Evolutionary conservation across 2,113 vertebrate species (phyloP).

Genomic region (Girardinichthys multiradiatus): DNA sequence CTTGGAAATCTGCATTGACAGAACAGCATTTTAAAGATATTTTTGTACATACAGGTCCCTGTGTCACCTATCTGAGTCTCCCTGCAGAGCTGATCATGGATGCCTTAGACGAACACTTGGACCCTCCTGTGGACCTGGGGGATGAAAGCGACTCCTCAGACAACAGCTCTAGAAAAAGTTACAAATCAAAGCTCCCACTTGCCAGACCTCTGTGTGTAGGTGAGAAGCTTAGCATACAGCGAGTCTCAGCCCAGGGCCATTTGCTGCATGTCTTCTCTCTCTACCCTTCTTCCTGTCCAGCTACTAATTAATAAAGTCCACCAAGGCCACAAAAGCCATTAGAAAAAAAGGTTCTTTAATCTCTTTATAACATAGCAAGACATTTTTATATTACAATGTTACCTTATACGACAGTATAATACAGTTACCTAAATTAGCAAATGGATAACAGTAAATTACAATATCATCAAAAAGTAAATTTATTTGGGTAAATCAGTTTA

Average conservation of each 20-base stretch:
- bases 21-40: not conserved
- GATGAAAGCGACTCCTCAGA: constrained; percentile 12
- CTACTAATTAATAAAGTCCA: too few relatives aligned
- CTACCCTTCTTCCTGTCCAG: too few relatives aligned
- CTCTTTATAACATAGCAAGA: not conserved
- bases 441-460: too few relatives aligned
- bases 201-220: constrained; percentile 5
- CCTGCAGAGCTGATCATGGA: constrained; percentile 59
- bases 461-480: too few relatives aligned
- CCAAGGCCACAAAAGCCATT: too few relatives aligned
- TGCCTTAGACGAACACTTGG: constrained; percentile 44
- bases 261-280: too few relatives aligned
- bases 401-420: too few relatives aligned
- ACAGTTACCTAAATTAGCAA: too few relatives aligned
- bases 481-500: too few relatives aligned
- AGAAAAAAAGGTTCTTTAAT: not conserved
- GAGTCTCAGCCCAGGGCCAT: too few relatives aligned
- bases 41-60: constrained; percentile 15
- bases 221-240: constrained; percentile 13
- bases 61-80: not conserved
- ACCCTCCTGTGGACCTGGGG: not conserved
- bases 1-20: not conserved
- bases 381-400: too few relatives aligned
- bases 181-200: constrained; percentile 18
- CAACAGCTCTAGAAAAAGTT: not conserved